phyloP scores from a whole-genome alignment of 2,888 invertebrate species.

The Nemurella pictetii region DNA sequence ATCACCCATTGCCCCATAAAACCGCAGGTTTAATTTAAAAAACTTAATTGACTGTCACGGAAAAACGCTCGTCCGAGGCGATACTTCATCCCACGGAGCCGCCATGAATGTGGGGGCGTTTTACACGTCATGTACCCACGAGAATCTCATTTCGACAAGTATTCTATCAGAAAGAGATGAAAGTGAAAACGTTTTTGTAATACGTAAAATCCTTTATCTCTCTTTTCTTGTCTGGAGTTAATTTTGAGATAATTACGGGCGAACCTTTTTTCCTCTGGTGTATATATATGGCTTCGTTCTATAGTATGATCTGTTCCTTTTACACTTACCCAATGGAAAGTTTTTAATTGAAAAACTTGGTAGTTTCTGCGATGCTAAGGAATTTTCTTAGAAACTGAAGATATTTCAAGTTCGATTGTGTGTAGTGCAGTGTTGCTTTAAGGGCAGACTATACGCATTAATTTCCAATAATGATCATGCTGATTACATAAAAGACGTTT shows the following conservation, averaged over 20 bases:
- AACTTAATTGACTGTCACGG: conserved; percentile 32
- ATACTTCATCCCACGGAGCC: conserved; percentile 20
- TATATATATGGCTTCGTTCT: not conserved
- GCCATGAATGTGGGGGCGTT: conserved; percentile 26
- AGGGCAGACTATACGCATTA: not conserved
- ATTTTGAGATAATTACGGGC: not conserved
- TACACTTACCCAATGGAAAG: not conserved
- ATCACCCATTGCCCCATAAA: conserved; percentile 28
- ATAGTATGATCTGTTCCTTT: no score
- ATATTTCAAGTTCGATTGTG: not conserved
- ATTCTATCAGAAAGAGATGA: not conserved
- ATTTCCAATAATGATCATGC: not conserved
- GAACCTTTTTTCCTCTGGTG: not conserved
- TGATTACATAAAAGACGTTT: conserved; percentile 15
- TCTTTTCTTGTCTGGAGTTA: not conserved
- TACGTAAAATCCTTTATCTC: not conserved
- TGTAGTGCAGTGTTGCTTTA: no score
- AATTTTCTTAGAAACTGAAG: not conserved
- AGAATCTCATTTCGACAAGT: not conserved
- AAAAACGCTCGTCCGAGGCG: conserved; percentile 2
- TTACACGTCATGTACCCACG: not conserved
- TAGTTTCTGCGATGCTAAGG: not conserved
- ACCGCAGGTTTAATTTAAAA: conserved; percentile 15
- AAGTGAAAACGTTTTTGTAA: not conserved
- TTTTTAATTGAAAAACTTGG: not conserved